These are phyloP conservation scores for Aleiodes testaceus DNA, from an alignment of 2,888 invertebrate species.

Conservation along the genomic window DNA sequence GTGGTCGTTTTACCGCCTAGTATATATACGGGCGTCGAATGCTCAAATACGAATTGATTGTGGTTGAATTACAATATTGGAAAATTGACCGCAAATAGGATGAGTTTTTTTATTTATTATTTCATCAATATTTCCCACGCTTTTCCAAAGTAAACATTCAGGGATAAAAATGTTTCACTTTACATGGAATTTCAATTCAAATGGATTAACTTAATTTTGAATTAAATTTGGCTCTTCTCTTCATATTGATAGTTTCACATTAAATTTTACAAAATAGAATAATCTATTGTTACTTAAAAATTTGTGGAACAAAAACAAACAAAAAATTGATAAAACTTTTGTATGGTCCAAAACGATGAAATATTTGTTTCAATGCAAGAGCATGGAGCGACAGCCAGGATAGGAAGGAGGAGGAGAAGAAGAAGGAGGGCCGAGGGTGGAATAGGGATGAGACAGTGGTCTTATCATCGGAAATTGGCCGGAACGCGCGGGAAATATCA, in stretches of 20 bases:
- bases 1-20: constrained; percentile 33
- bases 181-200: neutral
- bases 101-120: too few species aligned
- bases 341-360: constrained; percentile 2
- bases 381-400: neutral
- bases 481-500: constrained; percentile 46
- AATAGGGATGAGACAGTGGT: constrained; percentile 36
- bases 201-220: constrained; percentile 5
- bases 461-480: constrained; percentile 52
- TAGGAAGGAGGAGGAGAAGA: neutral
- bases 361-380: constrained; percentile 1
- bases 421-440: neutral
- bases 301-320: neutral
- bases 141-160: neutral
- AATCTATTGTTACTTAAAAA: neutral
- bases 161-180: neutral
- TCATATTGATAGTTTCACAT: too few species aligned
- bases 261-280: neutral
- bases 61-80: constrained; percentile 42
- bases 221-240: too few species aligned
- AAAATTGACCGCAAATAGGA: constrained; percentile 9
- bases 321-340: constrained; percentile 7
- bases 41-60: constrained; percentile 39
- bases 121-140: too few species aligned
- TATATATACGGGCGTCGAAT: constrained; percentile 36